Conservation (phyloP, 1,140 invertebrate species). For the Zaprionus gabonicus region DNA sequence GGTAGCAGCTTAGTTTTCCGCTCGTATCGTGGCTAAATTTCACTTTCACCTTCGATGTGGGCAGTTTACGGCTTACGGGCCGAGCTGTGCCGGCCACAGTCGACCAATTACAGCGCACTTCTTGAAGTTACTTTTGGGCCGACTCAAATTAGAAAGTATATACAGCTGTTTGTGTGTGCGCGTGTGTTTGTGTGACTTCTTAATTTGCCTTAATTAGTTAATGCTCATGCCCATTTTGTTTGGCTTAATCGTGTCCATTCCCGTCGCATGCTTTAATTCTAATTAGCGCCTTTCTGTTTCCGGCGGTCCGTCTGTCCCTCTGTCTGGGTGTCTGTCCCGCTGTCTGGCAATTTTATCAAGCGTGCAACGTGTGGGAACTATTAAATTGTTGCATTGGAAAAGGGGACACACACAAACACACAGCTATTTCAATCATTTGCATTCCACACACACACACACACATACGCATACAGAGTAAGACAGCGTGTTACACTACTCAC, state of each 20-base stretch:
- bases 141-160: constrained; percentile 73
- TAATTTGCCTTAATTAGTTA: constrained; percentile 54
- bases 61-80: constrained; percentile 42
- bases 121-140: constrained; percentile 37
- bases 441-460: constrained; percentile 47
- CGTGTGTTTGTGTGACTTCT: constrained; percentile 4
- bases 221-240: constrained; percentile 32
- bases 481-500: constrained; percentile 21
- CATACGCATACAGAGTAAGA: constrained; percentile 4
- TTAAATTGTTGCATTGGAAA: constrained; percentile 73
- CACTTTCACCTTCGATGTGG: constrained; percentile 77
- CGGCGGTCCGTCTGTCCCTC: background rate
- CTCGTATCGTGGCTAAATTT: constrained; percentile 55
- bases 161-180: background rate
- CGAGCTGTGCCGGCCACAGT: constrained; percentile 25
- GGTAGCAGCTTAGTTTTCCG: constrained; percentile 32
- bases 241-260: constrained; percentile 3
- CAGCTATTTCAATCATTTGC: constrained; percentile 69
- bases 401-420: constrained; percentile 48
- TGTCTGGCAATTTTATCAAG: constrained; percentile 36
- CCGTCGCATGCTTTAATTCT: constrained; percentile 48
- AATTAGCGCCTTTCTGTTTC: constrained; percentile 51
- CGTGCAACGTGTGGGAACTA: constrained; percentile 67
- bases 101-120: constrained; percentile 66
- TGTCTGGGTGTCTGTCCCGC: constrained; percentile 9